Evolutionary conservation across 2,797 vertebrate genomes (phyloP).

Genomic region (Petrocephalus schoutedeni): DNA sequence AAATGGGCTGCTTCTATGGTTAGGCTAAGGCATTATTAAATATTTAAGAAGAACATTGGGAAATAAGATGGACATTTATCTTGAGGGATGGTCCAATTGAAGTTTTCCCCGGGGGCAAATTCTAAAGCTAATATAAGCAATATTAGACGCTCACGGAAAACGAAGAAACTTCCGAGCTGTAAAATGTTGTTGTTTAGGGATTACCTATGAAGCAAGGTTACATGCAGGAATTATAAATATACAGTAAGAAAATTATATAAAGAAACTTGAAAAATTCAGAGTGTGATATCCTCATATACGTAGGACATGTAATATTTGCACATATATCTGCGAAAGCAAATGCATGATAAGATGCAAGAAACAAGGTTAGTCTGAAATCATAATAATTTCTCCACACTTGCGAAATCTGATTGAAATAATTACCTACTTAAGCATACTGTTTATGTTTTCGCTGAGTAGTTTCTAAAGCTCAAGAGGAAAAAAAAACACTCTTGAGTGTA

Average conservation of each 20-base stretch:
- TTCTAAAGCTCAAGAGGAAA: not conserved
- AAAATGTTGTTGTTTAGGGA: slow-evolving; percentile 12
- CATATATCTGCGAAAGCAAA: not conserved
- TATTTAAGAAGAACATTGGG: slow-evolving; percentile 6
- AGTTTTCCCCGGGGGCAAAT: slow-evolving; percentile 1
- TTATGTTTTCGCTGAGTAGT: not conserved
- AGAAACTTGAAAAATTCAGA: not conserved
- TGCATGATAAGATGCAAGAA: not conserved
- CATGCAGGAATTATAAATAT: not conserved
- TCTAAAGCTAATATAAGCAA: slow-evolving; percentile 11
- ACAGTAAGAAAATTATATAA: not conserved
- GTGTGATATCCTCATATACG: not conserved
- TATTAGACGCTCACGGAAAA: not conserved
- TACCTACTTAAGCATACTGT: not conserved
- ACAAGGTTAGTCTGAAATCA: not conserved
- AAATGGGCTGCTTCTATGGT: not conserved
- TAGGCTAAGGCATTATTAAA: not conserved
- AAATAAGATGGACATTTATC: slow-evolving; percentile 15
- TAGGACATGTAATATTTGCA: not conserved
- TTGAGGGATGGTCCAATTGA: slow-evolving; percentile 18
- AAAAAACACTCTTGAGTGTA: not conserved
- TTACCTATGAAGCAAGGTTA: not conserved
- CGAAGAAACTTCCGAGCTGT: not conserved
- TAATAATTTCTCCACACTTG: not conserved
- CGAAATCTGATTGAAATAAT: not conserved